A percentile compares a stretch with the other conserved stretches of the same genome.
Conservation (phyloP, 2,113 vertebrate species). For the Glareola pratincola region DNA sequence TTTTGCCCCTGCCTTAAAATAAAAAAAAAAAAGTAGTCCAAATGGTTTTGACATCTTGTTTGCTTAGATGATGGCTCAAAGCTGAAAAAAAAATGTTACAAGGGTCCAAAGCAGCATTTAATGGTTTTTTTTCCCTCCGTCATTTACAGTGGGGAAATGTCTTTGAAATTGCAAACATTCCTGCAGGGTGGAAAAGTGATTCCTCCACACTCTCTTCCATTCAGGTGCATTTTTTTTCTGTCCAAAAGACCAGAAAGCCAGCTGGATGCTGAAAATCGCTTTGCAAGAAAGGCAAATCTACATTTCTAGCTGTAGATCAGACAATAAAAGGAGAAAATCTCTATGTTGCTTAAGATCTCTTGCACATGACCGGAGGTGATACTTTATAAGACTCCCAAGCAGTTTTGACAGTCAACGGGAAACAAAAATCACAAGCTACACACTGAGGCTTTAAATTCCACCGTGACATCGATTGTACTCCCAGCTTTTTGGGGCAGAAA, state of each 20-base stretch:
- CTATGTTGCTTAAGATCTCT: not conserved
- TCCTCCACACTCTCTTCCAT: not conserved
- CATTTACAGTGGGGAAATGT: not conserved
- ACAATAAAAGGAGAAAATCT: not conserved
- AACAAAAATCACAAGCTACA: not conserved
- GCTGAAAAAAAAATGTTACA: not conserved
- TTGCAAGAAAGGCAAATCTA: not conserved
- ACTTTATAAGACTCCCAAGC: not conserved
- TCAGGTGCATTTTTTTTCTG: not conserved
- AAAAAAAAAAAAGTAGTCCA: not conserved
- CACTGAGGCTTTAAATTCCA: not conserved
- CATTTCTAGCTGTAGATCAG: not conserved
- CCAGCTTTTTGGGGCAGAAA: not conserved
- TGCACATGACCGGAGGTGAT: not conserved
- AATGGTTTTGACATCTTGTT: not conserved
- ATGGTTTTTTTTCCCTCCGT: not conserved
- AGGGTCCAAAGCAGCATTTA: not conserved
- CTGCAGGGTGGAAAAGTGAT: conserved; percentile 2
- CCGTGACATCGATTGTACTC: rapidly evolving
- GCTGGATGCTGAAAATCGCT: conserved; percentile 5
- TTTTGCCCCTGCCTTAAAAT: not conserved
- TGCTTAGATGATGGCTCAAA: not conserved
- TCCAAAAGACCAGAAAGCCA: not conserved
- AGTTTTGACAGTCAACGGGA: not conserved
- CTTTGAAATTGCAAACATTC: not conserved